Evolutionary conservation across 1,140 invertebrate species (phyloP), one percentile per base, ranked within the genome.

Genomic region (Drosophila nikananu): DNA sequence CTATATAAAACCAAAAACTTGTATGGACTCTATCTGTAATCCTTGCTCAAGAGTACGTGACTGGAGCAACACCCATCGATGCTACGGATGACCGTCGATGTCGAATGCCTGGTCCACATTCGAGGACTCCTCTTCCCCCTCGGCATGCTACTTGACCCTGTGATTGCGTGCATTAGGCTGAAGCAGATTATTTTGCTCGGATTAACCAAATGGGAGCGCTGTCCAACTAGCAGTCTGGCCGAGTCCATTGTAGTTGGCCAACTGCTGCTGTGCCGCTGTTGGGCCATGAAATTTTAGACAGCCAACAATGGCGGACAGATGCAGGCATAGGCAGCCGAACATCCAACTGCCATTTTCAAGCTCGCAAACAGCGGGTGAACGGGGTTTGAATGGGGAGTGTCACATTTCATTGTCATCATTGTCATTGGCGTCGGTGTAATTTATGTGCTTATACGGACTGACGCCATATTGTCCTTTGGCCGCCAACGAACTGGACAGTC

Each of bases 371-470:
- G 37, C 17, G 4, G 9, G 19, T 21, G 32, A 12, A 35, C 21
- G 54, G 19, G 19, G 32, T 5, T 37, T 13, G 17, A 27, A 5
- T 41, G 30, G 25, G 37, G 19, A 32, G 35, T 71, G 41, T 83
- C 76, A 67, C 81, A 76, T 83, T 83, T 83, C 81, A 83, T 83
- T 83, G 81, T 83, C 81, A 83, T 83, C 81, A 83, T 83, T 83
- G 81, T 83, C 81, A 83, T 76, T 83, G 81, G 81, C 64, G 80
- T 75, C 61, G 75, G 44, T 62, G 70, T 83, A 83, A 83, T 83
- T 82, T 82, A 78, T 82, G 68, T 75, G 32, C 80, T 74, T 44
- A 78, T 78, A 68, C 68, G 74, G 49, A 80, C 63, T 63, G 55
- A 55, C 58, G 32, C 42, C 80, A 67, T 74, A 78, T 74, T 82